Evolutionary conservation across 2,113 vertebrate genomes (phyloP).

Genomic region (Danio rerio): DNA sequence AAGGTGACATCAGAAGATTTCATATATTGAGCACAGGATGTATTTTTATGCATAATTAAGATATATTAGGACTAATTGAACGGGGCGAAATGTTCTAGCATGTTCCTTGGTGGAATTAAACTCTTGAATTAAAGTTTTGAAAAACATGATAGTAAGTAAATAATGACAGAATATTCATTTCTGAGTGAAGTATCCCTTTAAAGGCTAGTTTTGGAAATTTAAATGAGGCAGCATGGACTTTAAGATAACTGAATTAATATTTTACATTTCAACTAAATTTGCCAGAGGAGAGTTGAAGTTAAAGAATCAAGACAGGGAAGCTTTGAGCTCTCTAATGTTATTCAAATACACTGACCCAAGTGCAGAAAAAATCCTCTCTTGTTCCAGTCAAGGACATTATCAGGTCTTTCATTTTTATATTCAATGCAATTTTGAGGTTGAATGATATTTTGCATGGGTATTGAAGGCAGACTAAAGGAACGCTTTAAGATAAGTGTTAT

Average conservation of each 20-base stretch:
- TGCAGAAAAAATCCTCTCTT: constrained; percentile 78
- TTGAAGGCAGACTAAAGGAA: constrained; percentile 41
- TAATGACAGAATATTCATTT: not conserved
- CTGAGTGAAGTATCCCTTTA: constrained; percentile 45
- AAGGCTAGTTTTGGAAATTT: constrained; percentile 78
- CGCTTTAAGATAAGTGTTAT: constrained; percentile 53
- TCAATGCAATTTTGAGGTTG: constrained; percentile 71
- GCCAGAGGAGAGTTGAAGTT: constrained; percentile 64
- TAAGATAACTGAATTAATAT: constrained; percentile 83
- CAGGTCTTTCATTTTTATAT: constrained; percentile 79
- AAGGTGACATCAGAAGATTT: not conserved
- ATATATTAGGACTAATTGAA: not conserved
- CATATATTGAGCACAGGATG: not conserved
- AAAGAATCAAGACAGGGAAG: constrained; percentile 71
- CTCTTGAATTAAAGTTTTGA: not conserved
- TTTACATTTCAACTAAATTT: constrained; percentile 75
- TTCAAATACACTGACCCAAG: constrained; percentile 79
- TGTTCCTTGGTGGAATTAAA: not conserved
- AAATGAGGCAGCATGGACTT: constrained; percentile 77
- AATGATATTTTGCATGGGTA: constrained; percentile 58
- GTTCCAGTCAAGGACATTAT: constrained; percentile 81
- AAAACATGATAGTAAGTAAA: constrained; percentile 12
- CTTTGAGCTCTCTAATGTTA: constrained; percentile 74
- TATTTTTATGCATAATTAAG: not conserved
- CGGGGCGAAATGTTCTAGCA: not conserved